Evolutionary conservation across 2,797 vertebrate genomes (phyloP), one percentile per base, ranked within the genome.

Genomic region (Bufotes viridis): DNA sequence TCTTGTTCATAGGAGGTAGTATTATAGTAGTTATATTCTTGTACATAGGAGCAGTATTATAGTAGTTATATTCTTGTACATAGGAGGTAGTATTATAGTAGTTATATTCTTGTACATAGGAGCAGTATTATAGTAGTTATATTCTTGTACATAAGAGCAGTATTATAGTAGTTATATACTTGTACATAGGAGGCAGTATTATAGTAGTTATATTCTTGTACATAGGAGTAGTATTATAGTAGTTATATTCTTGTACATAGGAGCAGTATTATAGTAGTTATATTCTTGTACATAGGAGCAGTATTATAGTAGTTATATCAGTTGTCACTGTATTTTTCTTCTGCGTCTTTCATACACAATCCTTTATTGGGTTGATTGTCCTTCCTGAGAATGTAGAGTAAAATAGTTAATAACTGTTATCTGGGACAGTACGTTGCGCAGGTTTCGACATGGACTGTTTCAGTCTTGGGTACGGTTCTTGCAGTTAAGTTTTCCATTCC

Each of bases 171-270:
- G 61, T n/a, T 65, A 65, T 65, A 65, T 65, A 24, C 61, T n/a
- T 65, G 61, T 65, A 65, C 9, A 24, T 65, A 65, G 61, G 61
- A 11, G 61, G 61, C 61, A 65, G 61, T 65, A 65, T 65, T 65
- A n/a, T 65, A 65, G 61, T 65, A 65, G 61, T n/a, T 65, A 65
- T 65, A 65, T 65, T 65, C 61, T n/a, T 65, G 61, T 65, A 65
- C 9, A 65, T 65, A 65, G 22, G 61, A 11, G 61, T 22, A 65
- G 61, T 65, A 65, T 65, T 65, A 65, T 65, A 65, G 61, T 65
- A 65, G 61, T 65, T 65, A 65, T 65, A 65, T 24, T 24, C 53
- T 10, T 55, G 13, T 55, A 55, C 53, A 13, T 55, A 10, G 53
- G 53, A 13, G 53, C 13, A 58, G 57, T 58, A 58, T 58, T 58